Conservation (phyloP, 2,113 vertebrate genomes). For the Channa maculata region DNA sequence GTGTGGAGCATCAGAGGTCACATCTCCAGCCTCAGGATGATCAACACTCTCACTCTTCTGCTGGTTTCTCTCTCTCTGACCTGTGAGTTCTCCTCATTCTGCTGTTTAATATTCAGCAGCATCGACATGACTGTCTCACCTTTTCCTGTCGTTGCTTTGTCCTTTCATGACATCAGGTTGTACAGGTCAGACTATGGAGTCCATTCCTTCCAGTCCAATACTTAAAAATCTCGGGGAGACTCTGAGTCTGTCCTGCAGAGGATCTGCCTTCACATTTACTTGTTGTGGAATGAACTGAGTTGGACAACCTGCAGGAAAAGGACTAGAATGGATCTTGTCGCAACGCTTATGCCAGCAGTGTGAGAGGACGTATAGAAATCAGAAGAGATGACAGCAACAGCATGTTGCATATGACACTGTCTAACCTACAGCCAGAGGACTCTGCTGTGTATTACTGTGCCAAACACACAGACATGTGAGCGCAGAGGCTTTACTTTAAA, state of each 20-base stretch:
- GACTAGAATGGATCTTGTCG: conserved; percentile 36
- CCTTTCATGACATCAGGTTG: no score
- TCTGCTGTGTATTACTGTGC: background rate
- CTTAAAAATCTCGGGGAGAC: conserved; percentile 31
- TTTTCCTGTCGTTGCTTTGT: no score
- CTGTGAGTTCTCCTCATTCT: no score
- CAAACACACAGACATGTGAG: no score
- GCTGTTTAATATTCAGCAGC: no score
- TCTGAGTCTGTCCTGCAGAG: conserved; percentile 60
- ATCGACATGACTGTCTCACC: no score
- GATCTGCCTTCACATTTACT: background rate
- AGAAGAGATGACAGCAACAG: conserved; percentile 19
- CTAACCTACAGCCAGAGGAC: conserved; percentile 27
- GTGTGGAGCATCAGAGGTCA: no score
- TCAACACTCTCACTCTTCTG: no score
- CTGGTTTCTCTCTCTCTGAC: no score
- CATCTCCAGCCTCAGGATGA: no score
- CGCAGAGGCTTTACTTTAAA: no score
- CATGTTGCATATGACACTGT: conserved; percentile 40
- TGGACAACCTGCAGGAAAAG: background rate
- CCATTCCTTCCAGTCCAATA: conserved; percentile 25
- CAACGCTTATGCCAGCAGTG: background rate
- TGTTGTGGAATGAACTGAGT: conserved; percentile 22
- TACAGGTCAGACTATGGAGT: conserved; percentile 34
- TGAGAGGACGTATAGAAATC: conserved; percentile 18